phyloP scores from a whole-genome alignment of 2,113 vertebrate genomes.

The Ophthalmolycus amberensis region DNA sequence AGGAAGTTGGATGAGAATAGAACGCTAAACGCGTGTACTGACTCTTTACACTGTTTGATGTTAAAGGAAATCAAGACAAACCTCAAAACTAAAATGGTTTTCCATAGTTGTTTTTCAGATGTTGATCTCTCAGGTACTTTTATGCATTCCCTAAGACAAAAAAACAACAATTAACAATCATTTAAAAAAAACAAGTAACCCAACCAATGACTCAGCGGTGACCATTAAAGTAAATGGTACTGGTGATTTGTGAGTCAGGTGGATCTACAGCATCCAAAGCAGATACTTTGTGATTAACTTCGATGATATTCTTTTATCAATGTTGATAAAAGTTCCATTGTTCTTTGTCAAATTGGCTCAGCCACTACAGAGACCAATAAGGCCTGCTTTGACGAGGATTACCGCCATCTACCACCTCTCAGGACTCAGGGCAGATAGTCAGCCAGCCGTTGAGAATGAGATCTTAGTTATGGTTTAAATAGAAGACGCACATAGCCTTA shows the following conservation, averaged over 20 bases:
- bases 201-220: neutral
- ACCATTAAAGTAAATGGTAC: neutral
- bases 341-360: neutral
- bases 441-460: conserved; percentile 46
- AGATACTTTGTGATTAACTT: neutral
- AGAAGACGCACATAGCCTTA: conserved; percentile 59
- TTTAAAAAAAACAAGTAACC: neutral
- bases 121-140: conserved; percentile 63
- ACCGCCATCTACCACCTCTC: neutral
- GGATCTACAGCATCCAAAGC: neutral
- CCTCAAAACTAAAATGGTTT: conserved; percentile 74
- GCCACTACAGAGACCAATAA: neutral
- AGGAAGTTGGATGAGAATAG: conserved; percentile 3
- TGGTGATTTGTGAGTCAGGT: neutral
- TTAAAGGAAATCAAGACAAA: conserved; percentile 36
- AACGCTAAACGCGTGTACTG: neutral
- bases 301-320: neutral
- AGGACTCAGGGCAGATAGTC: conserved; percentile 56
- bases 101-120: conserved; percentile 77
- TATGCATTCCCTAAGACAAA: conserved; percentile 72
- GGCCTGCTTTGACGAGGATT: conserved; percentile 17
- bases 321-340: neutral
- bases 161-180: conserved; percentile 3
- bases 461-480: conserved; percentile 34
- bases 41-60: neutral